Evolutionary conservation across 2,888 invertebrate genomes (phyloP).

Genomic region (Macroteleia sp.): DNA sequence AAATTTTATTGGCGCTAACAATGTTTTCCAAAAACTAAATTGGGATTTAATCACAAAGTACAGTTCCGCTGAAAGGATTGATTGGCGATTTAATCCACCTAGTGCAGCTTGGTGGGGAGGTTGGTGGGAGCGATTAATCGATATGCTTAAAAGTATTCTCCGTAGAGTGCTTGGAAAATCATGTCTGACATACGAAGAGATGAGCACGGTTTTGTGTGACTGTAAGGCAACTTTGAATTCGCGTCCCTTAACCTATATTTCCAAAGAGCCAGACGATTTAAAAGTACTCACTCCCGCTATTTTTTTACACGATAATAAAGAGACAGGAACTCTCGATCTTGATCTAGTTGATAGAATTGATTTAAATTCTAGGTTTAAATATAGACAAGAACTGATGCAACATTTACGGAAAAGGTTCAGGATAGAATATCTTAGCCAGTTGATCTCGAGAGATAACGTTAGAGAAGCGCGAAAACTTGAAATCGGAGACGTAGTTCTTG

Average conservation of each 20-base stretch:
- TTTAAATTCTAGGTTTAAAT: neutral
- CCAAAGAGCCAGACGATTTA: constrained; percentile 62
- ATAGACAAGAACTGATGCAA: constrained; percentile 12
- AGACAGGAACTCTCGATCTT: constrained; percentile 42
- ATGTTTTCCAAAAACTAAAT: constrained; percentile 68
- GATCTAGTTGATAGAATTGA: constrained; percentile 15
- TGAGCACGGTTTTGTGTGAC: constrained; percentile 72
- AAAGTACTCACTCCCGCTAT: constrained; percentile 55
- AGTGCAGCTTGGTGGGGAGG: constrained; percentile 83
- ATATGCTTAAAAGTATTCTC: constrained; percentile 63
- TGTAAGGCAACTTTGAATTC: constrained; percentile 76
- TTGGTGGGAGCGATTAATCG: constrained; percentile 77
- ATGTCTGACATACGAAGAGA: constrained; percentile 68
- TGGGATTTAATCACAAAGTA: constrained; percentile 66
- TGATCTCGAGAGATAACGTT: neutral
- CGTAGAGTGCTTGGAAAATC: constrained; percentile 75
- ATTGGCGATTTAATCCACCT: constrained; percentile 79
- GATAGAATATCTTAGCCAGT: neutral
- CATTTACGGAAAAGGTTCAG: constrained; percentile 11
- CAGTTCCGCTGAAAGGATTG: constrained; percentile 57
- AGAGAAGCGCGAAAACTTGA: neutral
- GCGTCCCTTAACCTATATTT: constrained; percentile 74
- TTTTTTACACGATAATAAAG: constrained; percentile 56
- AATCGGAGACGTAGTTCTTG: neutral
- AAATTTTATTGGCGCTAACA: constrained; percentile 77